Base-by-base conservation (phyloP, 2,888 invertebrate species). In the Heliconius ismenius region DNA sequence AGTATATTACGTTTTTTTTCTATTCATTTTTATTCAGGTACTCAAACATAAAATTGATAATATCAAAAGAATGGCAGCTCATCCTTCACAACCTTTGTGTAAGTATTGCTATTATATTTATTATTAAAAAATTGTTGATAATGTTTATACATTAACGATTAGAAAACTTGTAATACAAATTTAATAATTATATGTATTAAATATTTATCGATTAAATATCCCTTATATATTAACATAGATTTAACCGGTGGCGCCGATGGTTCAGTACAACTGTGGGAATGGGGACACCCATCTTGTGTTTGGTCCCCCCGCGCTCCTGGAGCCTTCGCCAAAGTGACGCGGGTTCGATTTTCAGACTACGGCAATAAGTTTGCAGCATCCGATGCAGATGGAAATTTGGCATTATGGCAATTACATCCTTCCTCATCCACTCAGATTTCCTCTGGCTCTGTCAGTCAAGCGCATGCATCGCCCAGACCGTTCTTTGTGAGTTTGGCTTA, bases 331-430 rank as follows among this genome's bases (percentile, higher is more conserved):
- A 98, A 98, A 93, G 99, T 99, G 77, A 98, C 98, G 3, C 96
- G 98, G 81, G 98, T 99, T n/a, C 95, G 98, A 78, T 99, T 99
- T 94, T 98, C 98, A 69, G 97, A 98, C 87, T 98, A 99, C 90
- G 99, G 99, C 78, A 99, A 99, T 93, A 99, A 99, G 94, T 99
- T 99, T 91, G 99, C 99, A 54, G 99, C 99, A 2, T 98, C 98
- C 32, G 99, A 99, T 93, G 98, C 98, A 0, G 99, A 99, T 90
- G 99, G 99, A 28, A 98, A 98, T 89, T 95, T 99, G 28, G 98
- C 98, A 84, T 95, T 99, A 85, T 99, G 98, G 97, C 98, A 98
- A 95, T 97, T 98, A 79, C 95, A 97, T 79, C 96, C 97, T 81
- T 95, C 96, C 65, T 96, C 96, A 83, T 67, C 78, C 26, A 78